phyloP scores from a whole-genome alignment of 2,113 vertebrate species.

The Melanerpes aurifrons region DNA sequence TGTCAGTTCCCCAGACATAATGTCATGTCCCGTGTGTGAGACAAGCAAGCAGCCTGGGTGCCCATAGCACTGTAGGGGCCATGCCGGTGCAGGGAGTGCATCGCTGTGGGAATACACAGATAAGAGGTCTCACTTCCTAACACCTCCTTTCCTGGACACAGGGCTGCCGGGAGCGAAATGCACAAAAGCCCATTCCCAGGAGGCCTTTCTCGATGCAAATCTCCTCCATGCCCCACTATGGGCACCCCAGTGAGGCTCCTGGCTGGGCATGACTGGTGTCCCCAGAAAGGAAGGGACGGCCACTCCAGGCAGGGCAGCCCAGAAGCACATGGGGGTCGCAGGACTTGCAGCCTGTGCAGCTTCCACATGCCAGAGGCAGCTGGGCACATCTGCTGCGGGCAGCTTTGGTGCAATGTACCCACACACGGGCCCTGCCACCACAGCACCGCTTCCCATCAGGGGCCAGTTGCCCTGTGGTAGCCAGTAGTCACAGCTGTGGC shows the following conservation, averaged over 20 bases:
- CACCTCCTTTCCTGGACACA: background rate
- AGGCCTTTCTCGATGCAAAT: background rate
- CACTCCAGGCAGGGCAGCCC: background rate
- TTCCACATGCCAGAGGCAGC: background rate
- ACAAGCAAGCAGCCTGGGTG: background rate
- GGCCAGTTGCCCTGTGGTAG: background rate
- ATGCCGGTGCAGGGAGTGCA: rapidly evolving
- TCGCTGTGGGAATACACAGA: background rate
- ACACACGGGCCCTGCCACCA: background rate
- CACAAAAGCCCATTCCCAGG: rapidly evolving
- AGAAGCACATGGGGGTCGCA: rapidly evolving
- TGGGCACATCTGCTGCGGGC: background rate
- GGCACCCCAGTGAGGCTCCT: rapidly evolving
- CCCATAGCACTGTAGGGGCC: background rate
- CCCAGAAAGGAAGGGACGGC: background rate
- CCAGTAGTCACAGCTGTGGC: background rate
- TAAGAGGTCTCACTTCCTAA: background rate
- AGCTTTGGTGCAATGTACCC: background rate
- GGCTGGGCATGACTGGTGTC: rapidly evolving
- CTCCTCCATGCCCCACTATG: rapidly evolving
- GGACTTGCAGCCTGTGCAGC: background rate
- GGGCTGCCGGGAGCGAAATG: background rate
- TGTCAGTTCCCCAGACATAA: background rate
- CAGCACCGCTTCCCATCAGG: background rate
- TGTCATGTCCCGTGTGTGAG: rapidly evolving